Base-by-base conservation (phyloP, 2,113 vertebrate species). In the Oryzias woworae region DNA sequence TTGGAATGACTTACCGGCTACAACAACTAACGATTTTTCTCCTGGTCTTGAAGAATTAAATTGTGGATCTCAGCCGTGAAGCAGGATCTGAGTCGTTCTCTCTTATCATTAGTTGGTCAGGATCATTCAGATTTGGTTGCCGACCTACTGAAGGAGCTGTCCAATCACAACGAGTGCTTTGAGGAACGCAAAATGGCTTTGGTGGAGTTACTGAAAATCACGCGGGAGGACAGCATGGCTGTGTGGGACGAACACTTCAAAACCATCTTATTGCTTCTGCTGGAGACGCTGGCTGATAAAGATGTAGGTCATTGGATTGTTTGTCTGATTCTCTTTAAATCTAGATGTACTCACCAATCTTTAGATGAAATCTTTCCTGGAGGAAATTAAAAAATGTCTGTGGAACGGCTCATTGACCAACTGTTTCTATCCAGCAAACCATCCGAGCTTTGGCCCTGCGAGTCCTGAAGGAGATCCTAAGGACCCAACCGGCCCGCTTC, bases 211-310 rank as follows among this genome's bases (percentile, higher is more conserved):
- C 91, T 98, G 42, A 99, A 99, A 90, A 96, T 99, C 86, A 96
- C 96, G 0, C 90, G 96, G 7, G 97, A 99, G 48, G 96, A 99
- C 91, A 98, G 91, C 83, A 78, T 93, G 1, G 95, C 95, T 2
- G 95, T 99, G 62, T 99, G 97, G 97, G 96, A 99, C 31, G 97
- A 99, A 53, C 97, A 99, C 86, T 99, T 99, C 79, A 99, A 99
- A 88, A 99, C 96, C 59, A 95, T 99, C 85, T 91, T 99, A 47
- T 94, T 99, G 22, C 91, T 99, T 53, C 92, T 98, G 70, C 91
- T 99, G 81, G 97, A 99, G 88, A 98, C 97, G 0, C 96, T 99
- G 12, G 94, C 96, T 18, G 97, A 99, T 80, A 98, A 98, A 92
- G 97, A 99, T 8, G 97, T 99, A 88, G 10, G 88, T 66, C 4